phyloP scores from a whole-genome alignment of 2,888 invertebrate species.

The Spisula subtruncata region DNA sequence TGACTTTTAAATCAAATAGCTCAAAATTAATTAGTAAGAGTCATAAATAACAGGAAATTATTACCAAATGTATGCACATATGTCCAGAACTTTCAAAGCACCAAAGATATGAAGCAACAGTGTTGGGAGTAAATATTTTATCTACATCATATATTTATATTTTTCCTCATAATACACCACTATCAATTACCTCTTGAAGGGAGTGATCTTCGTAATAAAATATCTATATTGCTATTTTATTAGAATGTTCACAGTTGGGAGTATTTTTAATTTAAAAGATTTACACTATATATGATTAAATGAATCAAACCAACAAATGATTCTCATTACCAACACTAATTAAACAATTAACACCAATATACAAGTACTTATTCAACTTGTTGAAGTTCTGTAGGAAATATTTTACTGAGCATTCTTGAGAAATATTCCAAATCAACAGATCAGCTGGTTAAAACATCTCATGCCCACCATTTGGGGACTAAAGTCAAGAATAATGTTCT shows the following conservation, averaged over 20 bases:
- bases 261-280: background rate
- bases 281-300: background rate
- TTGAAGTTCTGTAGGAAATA: background rate
- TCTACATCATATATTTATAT: background rate
- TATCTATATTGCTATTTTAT: background rate
- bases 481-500: no score
- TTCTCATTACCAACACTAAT: background rate
- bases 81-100: no score
- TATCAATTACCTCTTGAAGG: background rate
- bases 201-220: background rate
- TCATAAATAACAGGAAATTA: no score
- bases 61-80: no score
- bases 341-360: background rate
- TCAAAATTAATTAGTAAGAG: no score
- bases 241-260: no score
- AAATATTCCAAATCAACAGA: no score
- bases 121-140: background rate
- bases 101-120: background rate
- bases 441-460: no score
- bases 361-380: background rate
- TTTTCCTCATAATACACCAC: background rate
- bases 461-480: no score
- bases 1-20: no score
- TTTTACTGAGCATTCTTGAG: no score
- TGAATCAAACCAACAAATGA: background rate